These are phyloP conservation scores for Archips crataeganus DNA, from an alignment of 2,888 invertebrate genomes.

Conservation along the genomic window DNA sequence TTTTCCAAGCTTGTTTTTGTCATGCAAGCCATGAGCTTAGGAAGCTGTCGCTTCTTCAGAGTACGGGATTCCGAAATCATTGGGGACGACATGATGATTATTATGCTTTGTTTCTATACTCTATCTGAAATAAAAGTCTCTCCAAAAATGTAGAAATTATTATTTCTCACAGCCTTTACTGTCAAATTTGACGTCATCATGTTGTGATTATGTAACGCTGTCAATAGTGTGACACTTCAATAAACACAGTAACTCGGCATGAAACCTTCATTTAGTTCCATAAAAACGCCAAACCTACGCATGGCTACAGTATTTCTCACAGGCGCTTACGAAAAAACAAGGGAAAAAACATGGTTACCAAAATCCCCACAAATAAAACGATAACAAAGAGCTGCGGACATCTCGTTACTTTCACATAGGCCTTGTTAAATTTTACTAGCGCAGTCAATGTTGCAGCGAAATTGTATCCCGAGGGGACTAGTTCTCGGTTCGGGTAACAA, in stretches of 20 bases:
- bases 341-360: not conserved
- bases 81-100: not conserved
- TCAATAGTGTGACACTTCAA: not conserved
- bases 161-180: not conserved
- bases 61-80: constrained; percentile 38
- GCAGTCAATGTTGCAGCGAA: constrained; percentile 33
- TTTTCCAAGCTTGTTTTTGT: constrained; percentile 75
- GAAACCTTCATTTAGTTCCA: not conserved
- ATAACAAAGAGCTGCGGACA: constrained; percentile 41
- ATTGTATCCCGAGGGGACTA: constrained; percentile 39
- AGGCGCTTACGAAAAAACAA: constrained; percentile 19
- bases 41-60: constrained; percentile 61
- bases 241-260: not conserved
- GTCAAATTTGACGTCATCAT: constrained; percentile 19
- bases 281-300: not conserved
- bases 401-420: constrained; percentile 48
- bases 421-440: constrained; percentile 47
- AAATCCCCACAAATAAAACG: constrained; percentile 39
- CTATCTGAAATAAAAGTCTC: constrained; percentile 21
- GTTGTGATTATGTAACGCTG: not conserved
- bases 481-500: constrained; percentile 37
- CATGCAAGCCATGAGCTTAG: constrained; percentile 78
- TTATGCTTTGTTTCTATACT: not conserved
- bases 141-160: constrained; percentile 15
- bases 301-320: constrained; percentile 1